Conservation (phyloP, 1,140 invertebrate species). For the Notospermus geniculatus region DNA sequence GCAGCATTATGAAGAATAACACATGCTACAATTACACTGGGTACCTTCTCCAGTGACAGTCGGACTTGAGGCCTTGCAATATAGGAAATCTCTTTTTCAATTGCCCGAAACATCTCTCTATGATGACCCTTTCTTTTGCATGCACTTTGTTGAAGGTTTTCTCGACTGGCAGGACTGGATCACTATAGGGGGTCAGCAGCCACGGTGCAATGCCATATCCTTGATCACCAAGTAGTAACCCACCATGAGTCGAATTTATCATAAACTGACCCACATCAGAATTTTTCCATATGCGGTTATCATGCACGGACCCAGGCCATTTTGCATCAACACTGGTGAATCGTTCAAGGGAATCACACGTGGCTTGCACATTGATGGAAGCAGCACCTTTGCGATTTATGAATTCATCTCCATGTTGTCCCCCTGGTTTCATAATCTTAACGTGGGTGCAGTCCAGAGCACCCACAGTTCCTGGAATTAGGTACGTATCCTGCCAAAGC, state of each 20-base stretch:
- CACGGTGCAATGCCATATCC: constrained; percentile 4
- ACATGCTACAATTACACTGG: constrained; percentile 3
- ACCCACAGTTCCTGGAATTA: not conserved
- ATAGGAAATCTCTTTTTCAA: constrained; percentile 2
- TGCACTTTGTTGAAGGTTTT: not conserved
- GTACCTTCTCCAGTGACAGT: not conserved
- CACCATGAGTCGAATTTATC: not conserved
- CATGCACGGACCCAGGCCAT: constrained; percentile 11
- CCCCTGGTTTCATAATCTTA: not conserved
- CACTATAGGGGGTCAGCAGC: not conserved
- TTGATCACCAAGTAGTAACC: not conserved
- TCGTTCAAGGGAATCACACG: not conserved
- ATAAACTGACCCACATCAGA: not conserved
- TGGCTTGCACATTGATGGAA: not conserved
- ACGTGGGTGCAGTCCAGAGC: constrained; percentile 6
- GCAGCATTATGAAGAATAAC: constrained; percentile 3
- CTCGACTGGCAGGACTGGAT: not conserved
- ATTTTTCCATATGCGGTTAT: constrained; percentile 4
- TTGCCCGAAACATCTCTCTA: constrained; percentile 4
- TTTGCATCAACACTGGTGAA: not conserved
- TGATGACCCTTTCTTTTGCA: not conserved
- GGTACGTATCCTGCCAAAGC: not conserved
- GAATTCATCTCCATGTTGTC: constrained; percentile 3
- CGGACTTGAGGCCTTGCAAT: not conserved
- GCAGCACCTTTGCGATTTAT: not conserved